These are phyloP conservation scores for Cotesia congregata DNA, from an alignment of 2,888 invertebrate genomes.

Conservation along the genomic window DNA sequence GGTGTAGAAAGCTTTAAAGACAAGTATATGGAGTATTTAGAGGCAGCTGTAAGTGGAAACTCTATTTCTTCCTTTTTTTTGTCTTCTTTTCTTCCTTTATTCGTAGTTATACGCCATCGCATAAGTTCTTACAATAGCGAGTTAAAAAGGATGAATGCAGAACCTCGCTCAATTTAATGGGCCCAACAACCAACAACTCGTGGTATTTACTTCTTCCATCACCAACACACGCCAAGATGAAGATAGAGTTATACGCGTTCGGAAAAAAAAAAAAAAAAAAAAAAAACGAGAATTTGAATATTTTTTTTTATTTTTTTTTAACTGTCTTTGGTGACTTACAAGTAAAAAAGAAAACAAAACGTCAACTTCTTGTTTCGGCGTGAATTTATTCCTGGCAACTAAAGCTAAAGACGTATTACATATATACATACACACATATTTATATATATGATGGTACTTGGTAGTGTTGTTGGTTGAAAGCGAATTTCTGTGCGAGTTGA, in stretches of 20 bases:
- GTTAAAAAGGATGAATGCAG: conserved; percentile 8
- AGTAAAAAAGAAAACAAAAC: conserved; percentile 36
- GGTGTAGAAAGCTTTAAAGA: conserved; percentile 6
- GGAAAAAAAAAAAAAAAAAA: conserved; percentile 4
- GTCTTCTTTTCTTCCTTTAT: too few species aligned
- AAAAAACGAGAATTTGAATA: neutral
- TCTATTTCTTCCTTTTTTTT: neutral
- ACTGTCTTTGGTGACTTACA: conserved; percentile 19
- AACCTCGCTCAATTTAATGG: conserved; percentile 37
- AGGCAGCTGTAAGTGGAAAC: conserved; percentile 10
- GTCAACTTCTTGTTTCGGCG: conserved; percentile 32
- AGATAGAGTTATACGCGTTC: conserved; percentile 17
- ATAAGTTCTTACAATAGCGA: neutral
- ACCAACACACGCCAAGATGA: conserved; percentile 33
- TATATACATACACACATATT: neutral
- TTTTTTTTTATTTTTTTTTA: conserved; percentile 4
- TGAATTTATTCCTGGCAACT: conserved; percentile 32
- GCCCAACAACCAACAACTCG: conserved; percentile 16
- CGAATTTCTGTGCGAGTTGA: neutral
- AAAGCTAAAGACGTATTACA: neutral
- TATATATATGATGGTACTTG: neutral
- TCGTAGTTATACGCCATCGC: too few species aligned
- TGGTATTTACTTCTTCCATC: conserved; percentile 38
- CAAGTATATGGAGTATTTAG: conserved; percentile 12
- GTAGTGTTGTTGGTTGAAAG: neutral